Base-by-base conservation (phyloP, 2,797 vertebrate species). In the Propithecus deckenii region DNA sequence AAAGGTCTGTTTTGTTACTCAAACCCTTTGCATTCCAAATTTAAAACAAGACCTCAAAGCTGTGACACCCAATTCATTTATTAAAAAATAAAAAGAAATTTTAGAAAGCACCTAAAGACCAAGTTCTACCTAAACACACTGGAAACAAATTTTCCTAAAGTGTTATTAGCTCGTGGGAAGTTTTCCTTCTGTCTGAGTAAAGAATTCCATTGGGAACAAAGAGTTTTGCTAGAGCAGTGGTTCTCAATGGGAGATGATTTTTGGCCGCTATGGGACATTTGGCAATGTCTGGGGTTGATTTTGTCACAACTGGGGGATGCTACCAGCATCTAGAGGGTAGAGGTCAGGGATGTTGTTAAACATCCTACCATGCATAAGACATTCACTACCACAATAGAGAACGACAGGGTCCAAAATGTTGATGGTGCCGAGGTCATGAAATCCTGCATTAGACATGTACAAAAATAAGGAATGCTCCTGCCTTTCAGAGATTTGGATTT, bases 381-480 rank as follows among this genome's bases (percentile, higher is more conserved):
- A 35, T 41, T 59, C 25, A 50, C 13, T 46, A 28, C n/a, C 86
- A 50, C 59, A 35, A 20, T 20, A 61, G 52, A 86, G 52, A n/a
- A 48, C 22, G 0, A 61, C n/a, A 28, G 30, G 43, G 32, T 48
- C 41, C 28, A 35, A 59, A n/a, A 43, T 41, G 43, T 14, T 41
- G 17, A 28, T 30, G 7, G 46, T 11, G 5, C 38, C 5, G 2
- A 71, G 23, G 41, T 6, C 32, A 48, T 61, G 32, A 93, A 96
- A 48, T 4, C 23, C 7, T n/a, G 5, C 17, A 17, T 1, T 50
- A 65, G 11, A 46, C 23, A 17, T 52, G 6, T 0, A 18, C 28
- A 15, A 12, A 43, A 10, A 32, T n/a, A 35, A 84, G 52, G 20
- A 41, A 1, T 9, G 28, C 12, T 18, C 7, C 28, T 4, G 0